Evolutionary conservation across 1,140 invertebrate species (phyloP).

Genomic region (Ctenoplectra terminalis): DNA sequence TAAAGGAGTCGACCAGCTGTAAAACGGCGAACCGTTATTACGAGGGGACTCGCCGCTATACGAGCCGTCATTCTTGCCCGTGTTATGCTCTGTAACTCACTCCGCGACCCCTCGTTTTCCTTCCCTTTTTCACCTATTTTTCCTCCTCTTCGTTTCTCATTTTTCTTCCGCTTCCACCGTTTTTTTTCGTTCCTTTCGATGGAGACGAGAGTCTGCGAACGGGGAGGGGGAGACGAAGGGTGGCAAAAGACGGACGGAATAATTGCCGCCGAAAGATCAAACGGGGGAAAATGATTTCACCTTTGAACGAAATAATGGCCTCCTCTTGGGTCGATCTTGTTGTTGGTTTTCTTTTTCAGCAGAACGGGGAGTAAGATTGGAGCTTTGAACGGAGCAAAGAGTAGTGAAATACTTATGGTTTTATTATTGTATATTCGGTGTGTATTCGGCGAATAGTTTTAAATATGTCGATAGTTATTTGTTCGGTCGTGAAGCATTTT

Average conservation of each 20-base stretch:
- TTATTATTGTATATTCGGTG: too few species aligned
- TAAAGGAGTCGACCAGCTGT: slow-evolving; percentile 67
- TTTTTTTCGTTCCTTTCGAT: not conserved
- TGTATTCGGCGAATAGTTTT: too few species aligned
- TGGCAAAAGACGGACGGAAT: not conserved
- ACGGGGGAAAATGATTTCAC: slow-evolving; percentile 64
- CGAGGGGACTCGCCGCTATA: slow-evolving; percentile 52
- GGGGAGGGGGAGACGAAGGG: not conserved
- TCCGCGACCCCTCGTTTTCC: slow-evolving; percentile 42
- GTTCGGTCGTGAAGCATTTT: too few species aligned
- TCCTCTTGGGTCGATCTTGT: not conserved
- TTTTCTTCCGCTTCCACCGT: not conserved
- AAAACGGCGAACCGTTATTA: slow-evolving; percentile 69
- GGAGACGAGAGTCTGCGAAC: not conserved
- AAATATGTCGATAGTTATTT: too few species aligned
- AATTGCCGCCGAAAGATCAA: slow-evolving; percentile 53
- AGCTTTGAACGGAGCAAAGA: not conserved
- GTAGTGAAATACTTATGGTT: too few species aligned
- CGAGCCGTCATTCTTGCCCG: slow-evolving; percentile 38
- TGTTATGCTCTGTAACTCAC: slow-evolving; percentile 28
- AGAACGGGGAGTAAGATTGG: not conserved
- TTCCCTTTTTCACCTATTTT: not conserved
- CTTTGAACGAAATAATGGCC: slow-evolving; percentile 60
- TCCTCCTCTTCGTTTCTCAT: not conserved
- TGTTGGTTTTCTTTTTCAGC: not conserved